Evolutionary conservation across 2,113 vertebrate species (phyloP).

Genomic region (Eptesicus fuscus): DNA sequence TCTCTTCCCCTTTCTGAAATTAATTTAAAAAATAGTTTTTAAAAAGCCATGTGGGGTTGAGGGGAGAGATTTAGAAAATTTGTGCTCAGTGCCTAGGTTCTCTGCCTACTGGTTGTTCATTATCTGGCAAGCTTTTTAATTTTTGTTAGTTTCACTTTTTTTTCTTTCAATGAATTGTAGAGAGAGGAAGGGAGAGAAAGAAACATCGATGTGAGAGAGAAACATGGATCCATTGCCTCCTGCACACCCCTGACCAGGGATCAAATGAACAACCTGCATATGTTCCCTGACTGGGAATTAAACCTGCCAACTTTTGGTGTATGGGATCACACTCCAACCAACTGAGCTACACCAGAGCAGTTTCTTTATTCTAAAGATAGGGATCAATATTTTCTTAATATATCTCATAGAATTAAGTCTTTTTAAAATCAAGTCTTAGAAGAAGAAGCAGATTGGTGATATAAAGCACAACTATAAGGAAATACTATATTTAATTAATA

Average conservation of each 20-base stretch:
- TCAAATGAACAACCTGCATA: too few species aligned
- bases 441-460: neutral
- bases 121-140: neutral
- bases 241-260: too few species aligned
- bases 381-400: neutral
- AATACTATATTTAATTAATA: neutral
- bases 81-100: neutral
- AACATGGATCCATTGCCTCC: too few species aligned
- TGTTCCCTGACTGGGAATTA: too few species aligned
- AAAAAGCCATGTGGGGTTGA: neutral
- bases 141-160: neutral
- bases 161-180: too few species aligned
- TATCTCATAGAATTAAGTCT: neutral
- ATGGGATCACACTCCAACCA: too few species aligned
- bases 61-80: slow-evolving; percentile 13
- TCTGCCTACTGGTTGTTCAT: neutral
- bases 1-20: too few species aligned
- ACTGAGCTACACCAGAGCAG: too few species aligned
- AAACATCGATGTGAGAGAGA: too few species aligned
- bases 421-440: slow-evolving; percentile 4
- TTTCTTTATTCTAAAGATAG: slow-evolving; percentile 36
- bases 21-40: too few species aligned
- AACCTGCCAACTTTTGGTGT: too few species aligned
- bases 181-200: too few species aligned
- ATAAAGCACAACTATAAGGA: neutral